phyloP scores from a whole-genome alignment of 2,888 invertebrate species.

The Bellardia bayeri region DNA sequence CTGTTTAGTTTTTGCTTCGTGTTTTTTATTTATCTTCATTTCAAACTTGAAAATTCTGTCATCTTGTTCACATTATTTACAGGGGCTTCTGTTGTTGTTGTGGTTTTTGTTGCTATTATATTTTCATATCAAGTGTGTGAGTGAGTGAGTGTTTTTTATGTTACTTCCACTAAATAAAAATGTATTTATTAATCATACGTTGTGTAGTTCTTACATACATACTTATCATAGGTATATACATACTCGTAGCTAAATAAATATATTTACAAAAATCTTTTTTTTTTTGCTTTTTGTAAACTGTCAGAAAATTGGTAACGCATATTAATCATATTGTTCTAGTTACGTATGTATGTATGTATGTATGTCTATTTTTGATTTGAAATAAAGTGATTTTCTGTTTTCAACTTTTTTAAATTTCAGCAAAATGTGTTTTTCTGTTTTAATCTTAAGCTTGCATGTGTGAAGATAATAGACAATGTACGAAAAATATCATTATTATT shows the following conservation, averaged over 20 bases:
- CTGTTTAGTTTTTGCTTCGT: neutral
- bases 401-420: neutral
- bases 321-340: conserved; percentile 67
- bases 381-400: conserved; percentile 36
- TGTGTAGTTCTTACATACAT: conserved; percentile 46
- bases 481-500: conserved; percentile 16
- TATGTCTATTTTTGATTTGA: conserved; percentile 2
- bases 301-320: conserved; percentile 60
- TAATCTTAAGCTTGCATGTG: neutral
- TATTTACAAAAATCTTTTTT: conserved; percentile 2
- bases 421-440: neutral
- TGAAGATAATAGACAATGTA: neutral
- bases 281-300: conserved; percentile 36
- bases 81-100: neutral
- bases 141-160: neutral
- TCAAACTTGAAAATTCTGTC: conserved; percentile 52
- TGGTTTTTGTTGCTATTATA: neutral
- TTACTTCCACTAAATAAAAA: neutral
- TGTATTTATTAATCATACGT: conserved; percentile 69
- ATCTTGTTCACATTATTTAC: conserved; percentile 9
- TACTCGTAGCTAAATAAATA: no score
- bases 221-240: no score
- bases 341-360: conserved; percentile 6
- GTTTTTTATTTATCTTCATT: conserved; percentile 21
- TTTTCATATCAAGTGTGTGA: conserved; percentile 14